These are phyloP conservation scores for Laspeyria flexula DNA, from an alignment of 2,888 invertebrate species.

Conservation along the genomic window DNA sequence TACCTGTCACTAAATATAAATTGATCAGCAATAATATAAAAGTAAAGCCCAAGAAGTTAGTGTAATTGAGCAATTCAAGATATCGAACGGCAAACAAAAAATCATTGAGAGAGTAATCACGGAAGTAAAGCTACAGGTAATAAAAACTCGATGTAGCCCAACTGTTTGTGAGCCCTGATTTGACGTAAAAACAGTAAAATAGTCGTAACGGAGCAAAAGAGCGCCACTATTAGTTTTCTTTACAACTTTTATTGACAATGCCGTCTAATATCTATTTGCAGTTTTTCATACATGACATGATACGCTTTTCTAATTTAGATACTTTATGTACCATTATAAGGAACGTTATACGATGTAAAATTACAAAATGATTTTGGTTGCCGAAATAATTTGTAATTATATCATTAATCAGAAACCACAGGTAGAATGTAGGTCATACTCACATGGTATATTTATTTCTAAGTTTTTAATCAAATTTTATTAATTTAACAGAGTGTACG, in stretches of 20 bases:
- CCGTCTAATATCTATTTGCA: conserved; percentile 50
- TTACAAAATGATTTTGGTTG: no score
- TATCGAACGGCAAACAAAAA: conserved; percentile 43
- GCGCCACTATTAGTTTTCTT: conserved; percentile 79
- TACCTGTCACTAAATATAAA: conserved; percentile 12
- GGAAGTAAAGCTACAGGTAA: conserved; percentile 47
- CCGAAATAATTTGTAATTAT: no score
- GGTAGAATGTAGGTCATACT: no score
- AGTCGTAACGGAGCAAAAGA: conserved; percentile 69
- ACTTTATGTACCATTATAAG: conserved; percentile 15
- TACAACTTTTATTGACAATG: conserved; percentile 76
- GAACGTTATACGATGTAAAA: conserved; percentile 11
- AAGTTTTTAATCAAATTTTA: no score
- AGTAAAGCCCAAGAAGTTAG: conserved; percentile 19
- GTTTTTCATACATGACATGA: conserved; percentile 52
- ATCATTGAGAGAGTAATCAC: conserved; percentile 46
- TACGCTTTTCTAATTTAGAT: conserved; percentile 45
- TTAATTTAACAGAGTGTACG: no score
- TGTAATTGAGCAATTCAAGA: conserved; percentile 38
- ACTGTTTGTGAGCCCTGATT: conserved; percentile 60
- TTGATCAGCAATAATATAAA: conserved; percentile 11
- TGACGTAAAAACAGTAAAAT: conserved; percentile 71
- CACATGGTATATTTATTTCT: no score
- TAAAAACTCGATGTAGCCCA: conserved; percentile 40
- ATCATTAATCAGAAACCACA: no score